These are phyloP conservation scores for Sebastes minor DNA, from an alignment of 2,797 vertebrate species.

Conservation along the genomic window DNA sequence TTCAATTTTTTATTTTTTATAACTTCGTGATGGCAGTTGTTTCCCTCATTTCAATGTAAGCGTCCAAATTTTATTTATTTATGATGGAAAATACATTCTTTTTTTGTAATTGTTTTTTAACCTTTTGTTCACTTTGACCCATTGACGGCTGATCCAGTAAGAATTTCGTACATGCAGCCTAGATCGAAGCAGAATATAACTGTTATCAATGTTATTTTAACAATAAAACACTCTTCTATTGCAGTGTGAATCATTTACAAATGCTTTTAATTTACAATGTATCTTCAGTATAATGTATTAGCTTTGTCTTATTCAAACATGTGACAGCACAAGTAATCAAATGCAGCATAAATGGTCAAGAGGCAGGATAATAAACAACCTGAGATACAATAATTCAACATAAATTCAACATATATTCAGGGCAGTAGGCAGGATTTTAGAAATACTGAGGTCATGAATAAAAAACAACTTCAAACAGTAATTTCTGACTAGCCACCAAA, in stretches of 20 bases:
- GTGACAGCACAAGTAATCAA: neutral
- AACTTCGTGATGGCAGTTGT: conserved; percentile 62
- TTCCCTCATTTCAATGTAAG: conserved; percentile 66
- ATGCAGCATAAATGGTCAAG: neutral
- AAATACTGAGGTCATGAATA: neutral
- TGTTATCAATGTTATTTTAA: conserved; percentile 86
- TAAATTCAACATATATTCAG: neutral
- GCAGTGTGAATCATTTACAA: conserved; percentile 47
- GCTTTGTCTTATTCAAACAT: neutral
- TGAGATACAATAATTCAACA: neutral
- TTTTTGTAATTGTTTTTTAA: conserved; percentile 73
- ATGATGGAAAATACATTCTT: conserved; percentile 79
- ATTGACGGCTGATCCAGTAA: conserved; percentile 69
- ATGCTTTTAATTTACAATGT: conserved; percentile 1
- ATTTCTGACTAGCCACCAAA: neutral
- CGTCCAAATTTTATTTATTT: conserved; percentile 85
- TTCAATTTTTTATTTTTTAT: conserved; percentile 67
- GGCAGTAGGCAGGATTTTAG: neutral
- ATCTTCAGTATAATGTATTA: neutral
- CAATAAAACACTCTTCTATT: conserved; percentile 83
- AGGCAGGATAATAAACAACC: neutral
- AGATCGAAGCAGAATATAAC: conserved; percentile 73
- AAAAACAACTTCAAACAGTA: accelerated
- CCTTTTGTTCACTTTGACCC: conserved; percentile 63
- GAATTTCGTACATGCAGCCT: conserved; percentile 75